Conservation (phyloP, 1,140 invertebrate species). For the Fopius arisanus region DNA sequence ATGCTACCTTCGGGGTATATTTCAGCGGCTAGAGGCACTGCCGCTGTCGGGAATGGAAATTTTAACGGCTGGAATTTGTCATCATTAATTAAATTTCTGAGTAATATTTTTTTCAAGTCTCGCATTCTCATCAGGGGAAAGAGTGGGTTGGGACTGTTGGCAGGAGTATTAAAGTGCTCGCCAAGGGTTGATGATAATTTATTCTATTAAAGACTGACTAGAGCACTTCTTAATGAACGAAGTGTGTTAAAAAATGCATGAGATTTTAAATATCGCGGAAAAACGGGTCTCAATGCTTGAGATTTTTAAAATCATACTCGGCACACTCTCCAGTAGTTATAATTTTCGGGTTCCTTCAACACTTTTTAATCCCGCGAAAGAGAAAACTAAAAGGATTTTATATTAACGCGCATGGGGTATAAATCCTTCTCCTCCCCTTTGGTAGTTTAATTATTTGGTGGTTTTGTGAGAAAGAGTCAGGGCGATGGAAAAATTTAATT, state of each 20-base stretch:
- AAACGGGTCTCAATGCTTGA: no score
- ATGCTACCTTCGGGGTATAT: background rate
- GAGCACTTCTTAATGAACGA: background rate
- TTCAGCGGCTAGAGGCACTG: background rate
- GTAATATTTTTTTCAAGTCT: background rate
- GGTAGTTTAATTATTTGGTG: background rate
- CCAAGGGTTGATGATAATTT: background rate
- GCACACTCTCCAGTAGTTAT: background rate
- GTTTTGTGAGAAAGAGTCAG: background rate
- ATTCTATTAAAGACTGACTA: background rate
- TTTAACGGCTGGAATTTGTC: background rate
- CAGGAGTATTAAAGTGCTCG: background rate
- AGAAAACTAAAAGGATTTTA: background rate
- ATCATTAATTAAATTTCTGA: background rate
- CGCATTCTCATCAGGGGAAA: background rate
- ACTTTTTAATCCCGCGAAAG: background rate
- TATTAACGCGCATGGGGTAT: background rate
- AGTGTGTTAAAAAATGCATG: background rate
- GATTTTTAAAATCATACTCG: background rate
- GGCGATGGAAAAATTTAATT: slow-evolving; percentile 2
- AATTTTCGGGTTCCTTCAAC: background rate
- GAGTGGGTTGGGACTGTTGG: background rate
- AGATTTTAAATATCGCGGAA: background rate
- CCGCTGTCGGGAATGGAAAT: slow-evolving; percentile 15
- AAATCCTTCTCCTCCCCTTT: background rate